Evolutionary conservation across 2,113 vertebrate genomes (phyloP), one percentile per base, ranked within the genome.

Genomic region (Aspiorhynchus laticeps): DNA sequence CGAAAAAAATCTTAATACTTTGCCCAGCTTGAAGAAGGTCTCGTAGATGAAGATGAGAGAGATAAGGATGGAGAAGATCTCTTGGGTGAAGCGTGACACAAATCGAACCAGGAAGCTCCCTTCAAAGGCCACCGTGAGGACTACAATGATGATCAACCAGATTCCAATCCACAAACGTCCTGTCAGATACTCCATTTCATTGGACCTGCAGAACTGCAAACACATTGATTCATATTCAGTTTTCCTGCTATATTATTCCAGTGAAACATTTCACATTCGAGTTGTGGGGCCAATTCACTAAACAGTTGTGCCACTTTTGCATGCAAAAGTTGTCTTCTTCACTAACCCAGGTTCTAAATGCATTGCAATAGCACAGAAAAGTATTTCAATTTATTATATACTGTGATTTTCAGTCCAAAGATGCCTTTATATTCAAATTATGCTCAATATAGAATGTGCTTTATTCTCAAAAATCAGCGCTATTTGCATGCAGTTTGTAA

Each of bases 41-140:
- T 99, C 97, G 0, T 97, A 98, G 95, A 99, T 98, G 95, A 99
- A 99, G 93, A 99, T 99, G 92, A 99, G 96, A 31, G 97, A 98
- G 93, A 98, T 99, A 92, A 99, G 96, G 91, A 97, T 96, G 90
- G 97, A 97, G 36, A 99, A 99, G 93, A 99, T 98, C 94, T 99
- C 97, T 91, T 99, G 97, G 48, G 97, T 99, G 94, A 99, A 99
- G 78, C 97, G 96, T 15, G 98, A 98, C 46, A 99, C 97, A 0
- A 97, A 99, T 81, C 98, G 97, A 87, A 99, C 98, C 91, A 99
- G 93, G 94, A 99, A 99, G 93, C 98, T 99, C 73, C 98, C 98
- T 90, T 99, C 98, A 0, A 97, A 96, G 46, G 97, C 98, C 94
- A 99, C 98, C 33, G 93, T 97, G 86, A 97, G 85, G 85, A 97